Percentiles rank a stretch among this genome's conserved stretches.
phyloP scores from a whole-genome alignment of 2,113 vertebrate species.

The Syngnathoides biaculeatus region DNA sequence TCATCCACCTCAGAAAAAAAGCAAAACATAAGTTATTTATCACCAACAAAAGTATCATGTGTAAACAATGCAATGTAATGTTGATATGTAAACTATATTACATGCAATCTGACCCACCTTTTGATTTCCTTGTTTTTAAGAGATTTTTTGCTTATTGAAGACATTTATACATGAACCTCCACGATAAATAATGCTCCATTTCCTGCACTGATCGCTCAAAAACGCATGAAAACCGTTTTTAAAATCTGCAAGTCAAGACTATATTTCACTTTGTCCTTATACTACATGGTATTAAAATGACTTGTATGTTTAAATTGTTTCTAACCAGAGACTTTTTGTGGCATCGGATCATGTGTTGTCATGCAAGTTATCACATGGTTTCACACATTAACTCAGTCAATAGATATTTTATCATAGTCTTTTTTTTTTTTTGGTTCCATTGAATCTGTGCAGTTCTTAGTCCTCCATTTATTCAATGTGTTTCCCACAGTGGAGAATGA shows the following conservation, averaged over 20 bases:
- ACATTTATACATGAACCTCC: neutral
- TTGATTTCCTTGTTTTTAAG: neutral
- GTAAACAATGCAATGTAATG: neutral
- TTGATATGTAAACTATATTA: neutral
- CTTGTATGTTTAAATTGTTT: neutral
- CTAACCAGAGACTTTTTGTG: slow-evolving; percentile 15
- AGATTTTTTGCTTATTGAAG: neutral
- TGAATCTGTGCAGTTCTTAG: neutral
- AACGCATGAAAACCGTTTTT: neutral
- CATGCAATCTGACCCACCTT: neutral
- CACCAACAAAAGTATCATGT: neutral
- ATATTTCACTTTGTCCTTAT: neutral
- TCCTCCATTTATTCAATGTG: neutral
- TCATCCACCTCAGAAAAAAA: neutral
- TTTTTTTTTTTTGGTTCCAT: neutral
- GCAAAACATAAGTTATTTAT: neutral
- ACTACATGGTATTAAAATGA: neutral
- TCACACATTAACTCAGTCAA: slow-evolving; percentile 30
- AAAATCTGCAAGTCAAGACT: slow-evolving; percentile 20
- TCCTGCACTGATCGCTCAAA: slow-evolving; percentile 6
- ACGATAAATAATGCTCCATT: neutral
- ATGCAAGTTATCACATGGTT: slow-evolving; percentile 30
- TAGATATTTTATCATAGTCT: slow-evolving; percentile 12
- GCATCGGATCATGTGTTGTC: slow-evolving; percentile 13
- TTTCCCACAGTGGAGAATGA: slow-evolving; percentile 88